phyloP scores from a whole-genome alignment of 2,113 vertebrate genomes.

The Aldabrachelys gigantea region DNA sequence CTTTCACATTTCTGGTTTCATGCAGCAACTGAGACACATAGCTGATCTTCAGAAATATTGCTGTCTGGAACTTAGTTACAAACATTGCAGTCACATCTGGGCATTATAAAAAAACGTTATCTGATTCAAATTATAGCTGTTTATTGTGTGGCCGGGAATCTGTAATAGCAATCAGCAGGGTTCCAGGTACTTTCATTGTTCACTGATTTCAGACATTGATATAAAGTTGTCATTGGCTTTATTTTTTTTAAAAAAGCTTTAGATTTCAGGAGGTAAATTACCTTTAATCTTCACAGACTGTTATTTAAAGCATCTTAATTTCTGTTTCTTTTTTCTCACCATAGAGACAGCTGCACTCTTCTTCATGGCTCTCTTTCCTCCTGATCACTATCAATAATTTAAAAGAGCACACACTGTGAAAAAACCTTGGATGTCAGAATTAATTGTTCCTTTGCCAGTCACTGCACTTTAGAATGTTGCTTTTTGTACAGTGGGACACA shows the following conservation, averaged over 20 bases:
- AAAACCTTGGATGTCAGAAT: conserved; percentile 57
- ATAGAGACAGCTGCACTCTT: conserved; percentile 29
- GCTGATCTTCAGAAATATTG: conserved; percentile 17
- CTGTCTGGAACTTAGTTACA: conserved; percentile 15
- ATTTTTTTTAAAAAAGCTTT: conserved; percentile 50
- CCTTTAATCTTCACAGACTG: conserved; percentile 59
- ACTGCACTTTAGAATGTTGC: conserved; percentile 22
- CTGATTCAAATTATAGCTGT: conserved; percentile 11
- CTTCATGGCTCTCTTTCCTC: conserved; percentile 31
- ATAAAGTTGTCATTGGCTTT: conserved; percentile 20
- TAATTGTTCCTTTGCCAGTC: conserved; percentile 61
- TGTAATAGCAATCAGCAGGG: conserved; percentile 27
- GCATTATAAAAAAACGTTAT: conserved; percentile 5
- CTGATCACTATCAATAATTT: conserved; percentile 53
- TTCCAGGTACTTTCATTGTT: conserved; percentile 29
- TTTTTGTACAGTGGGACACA: background rate
- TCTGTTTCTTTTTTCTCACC: conserved; percentile 36
- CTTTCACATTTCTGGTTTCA: background rate
- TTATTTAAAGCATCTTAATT: conserved; percentile 43
- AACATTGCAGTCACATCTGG: background rate
- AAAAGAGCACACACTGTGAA: conserved; percentile 46
- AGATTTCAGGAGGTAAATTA: conserved; percentile 52
- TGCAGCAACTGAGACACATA: background rate
- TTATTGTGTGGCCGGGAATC: conserved; percentile 36
- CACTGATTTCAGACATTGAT: conserved; percentile 25